Evolutionary conservation across 2,113 vertebrate genomes (phyloP), one percentile per base, ranked within the genome.

Genomic region (Thamnaconus septentrionalis): DNA sequence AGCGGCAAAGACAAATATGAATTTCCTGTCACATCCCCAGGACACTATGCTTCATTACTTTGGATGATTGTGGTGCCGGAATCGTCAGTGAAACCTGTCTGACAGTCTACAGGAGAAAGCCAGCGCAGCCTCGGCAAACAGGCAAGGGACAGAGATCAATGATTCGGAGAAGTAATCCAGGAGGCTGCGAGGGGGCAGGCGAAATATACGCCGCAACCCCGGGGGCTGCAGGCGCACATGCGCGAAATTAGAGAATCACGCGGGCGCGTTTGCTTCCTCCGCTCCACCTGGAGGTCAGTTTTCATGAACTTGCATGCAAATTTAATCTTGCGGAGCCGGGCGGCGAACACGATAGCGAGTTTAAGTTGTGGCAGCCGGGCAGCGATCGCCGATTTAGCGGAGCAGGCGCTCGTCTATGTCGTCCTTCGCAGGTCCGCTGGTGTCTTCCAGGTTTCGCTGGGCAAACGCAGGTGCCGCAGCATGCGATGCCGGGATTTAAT

Each of bases 11-110:
- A 55, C 58, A 83, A 73, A 79, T 75, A 75, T 75, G 52, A 67
- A 76, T 87, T 87, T 79, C 76, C 78, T 59, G 67, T 83, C 67
- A 84, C 75, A 87, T 85, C 75, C 64, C 46, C 61, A 39, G 75
- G 65, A 79, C 64, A 69, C 41, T 58, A 73, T 65, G 85, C 61
- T 79, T 84, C 81, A 87, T 87, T 89, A 85, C 75, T 59, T 70
- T 67, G 53, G 67, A 73, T 87, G 77, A 88, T 85, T 85, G 75
- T 64, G 47, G 64, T 41, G 59, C 73, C 69, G 62, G 73, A 76
- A 83, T 80, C 82, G 78, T 83, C 75, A 85, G 64, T 82, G 76
- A 78, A 70, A 52, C 68, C 31, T 4, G 59, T 71, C 59, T 59
- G 51, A 79, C 57, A 56, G 69, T 43, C 42, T 57, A 39, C 54